A percentile compares a stretch with the other conserved stretches of the same genome.
Evolutionary conservation across 2,888 invertebrate genomes (phyloP).

Genomic region (Crossocerus cetratus): DNA sequence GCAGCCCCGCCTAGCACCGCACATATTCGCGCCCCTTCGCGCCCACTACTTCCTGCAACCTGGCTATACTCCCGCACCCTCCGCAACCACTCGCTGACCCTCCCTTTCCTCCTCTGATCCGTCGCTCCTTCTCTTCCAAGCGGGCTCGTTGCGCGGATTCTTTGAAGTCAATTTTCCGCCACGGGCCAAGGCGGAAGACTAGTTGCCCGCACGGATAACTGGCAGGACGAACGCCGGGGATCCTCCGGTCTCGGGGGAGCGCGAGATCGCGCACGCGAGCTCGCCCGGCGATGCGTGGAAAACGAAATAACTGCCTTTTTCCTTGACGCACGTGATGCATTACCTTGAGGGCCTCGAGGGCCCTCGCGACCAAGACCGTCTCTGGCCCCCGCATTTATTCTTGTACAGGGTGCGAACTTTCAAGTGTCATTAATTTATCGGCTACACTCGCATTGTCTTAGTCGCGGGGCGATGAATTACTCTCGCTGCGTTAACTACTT

Average conservation of each 20-base stretch:
- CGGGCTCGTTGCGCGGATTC: conserved; percentile 20
- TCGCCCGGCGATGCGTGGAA: conserved; percentile 22
- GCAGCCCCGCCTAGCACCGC: conserved; percentile 65
- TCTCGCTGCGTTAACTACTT: too few species aligned
- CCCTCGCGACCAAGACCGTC: too few species aligned
- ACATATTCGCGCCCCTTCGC: conserved; percentile 50
- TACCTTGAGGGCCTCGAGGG: too few species aligned
- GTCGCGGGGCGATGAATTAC: too few species aligned
- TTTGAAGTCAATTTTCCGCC: conserved; percentile 38
- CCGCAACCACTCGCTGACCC: neutral
- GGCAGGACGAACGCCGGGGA: too few species aligned
- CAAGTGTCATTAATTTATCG: too few species aligned
- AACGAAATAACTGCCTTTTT: neutral
- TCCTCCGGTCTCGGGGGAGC: conserved; percentile 13
- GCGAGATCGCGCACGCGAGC: conserved; percentile 35
- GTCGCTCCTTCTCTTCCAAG: too few species aligned
- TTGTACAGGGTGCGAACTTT: too few species aligned
- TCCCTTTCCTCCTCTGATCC: too few species aligned
- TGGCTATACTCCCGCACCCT: conserved; percentile 7
- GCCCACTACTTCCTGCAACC: conserved; percentile 18
- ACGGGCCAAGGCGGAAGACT: conserved; percentile 25
- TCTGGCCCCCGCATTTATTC: too few species aligned
- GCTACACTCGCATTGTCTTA: too few species aligned
- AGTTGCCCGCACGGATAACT: neutral
- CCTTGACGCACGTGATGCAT: too few species aligned